Conservation (phyloP, 2,797 vertebrate genomes). For the Denticeps clupeoides region DNA sequence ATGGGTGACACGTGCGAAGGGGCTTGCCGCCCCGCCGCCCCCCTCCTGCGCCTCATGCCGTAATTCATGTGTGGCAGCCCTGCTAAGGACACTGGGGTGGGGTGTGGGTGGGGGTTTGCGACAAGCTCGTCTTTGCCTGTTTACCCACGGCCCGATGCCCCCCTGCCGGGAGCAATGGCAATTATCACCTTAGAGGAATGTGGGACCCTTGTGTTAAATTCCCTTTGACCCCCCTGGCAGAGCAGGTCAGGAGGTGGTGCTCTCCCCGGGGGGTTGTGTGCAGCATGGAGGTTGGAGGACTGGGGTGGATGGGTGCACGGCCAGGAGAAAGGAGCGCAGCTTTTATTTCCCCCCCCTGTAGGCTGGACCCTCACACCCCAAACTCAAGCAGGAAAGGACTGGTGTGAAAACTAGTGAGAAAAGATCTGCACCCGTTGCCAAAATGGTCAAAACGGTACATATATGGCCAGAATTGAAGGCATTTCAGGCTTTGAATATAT, state of each 20-base stretch:
- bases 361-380: too few relatives aligned
- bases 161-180: conserved; percentile 62
- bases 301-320: conserved; percentile 24
- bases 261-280: conserved; percentile 40
- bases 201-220: conserved; percentile 64
- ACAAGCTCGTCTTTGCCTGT: conserved; percentile 43
- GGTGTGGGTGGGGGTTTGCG: conserved; percentile 11
- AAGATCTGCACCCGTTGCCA: too few relatives aligned
- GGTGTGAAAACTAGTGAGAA: too few relatives aligned
- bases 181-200: conserved; percentile 80
- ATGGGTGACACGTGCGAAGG: conserved; percentile 14
- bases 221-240: conserved; percentile 63
- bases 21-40: conserved; percentile 11
- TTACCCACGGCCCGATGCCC: conserved; percentile 60
- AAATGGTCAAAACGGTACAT: too few relatives aligned
- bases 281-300: conserved; percentile 39
- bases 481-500: too few relatives aligned
- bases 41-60: conserved; percentile 36
- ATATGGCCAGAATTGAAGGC: too few relatives aligned
- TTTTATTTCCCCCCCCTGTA: too few relatives aligned
- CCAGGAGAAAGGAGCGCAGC: background rate
- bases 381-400: too few relatives aligned
- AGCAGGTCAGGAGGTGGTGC: conserved; percentile 52
- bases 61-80: conserved; percentile 47
- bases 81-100: conserved; percentile 22